Conservation (phyloP, 2,113 vertebrate species). For the Chaetorhynchus papuensis region DNA sequence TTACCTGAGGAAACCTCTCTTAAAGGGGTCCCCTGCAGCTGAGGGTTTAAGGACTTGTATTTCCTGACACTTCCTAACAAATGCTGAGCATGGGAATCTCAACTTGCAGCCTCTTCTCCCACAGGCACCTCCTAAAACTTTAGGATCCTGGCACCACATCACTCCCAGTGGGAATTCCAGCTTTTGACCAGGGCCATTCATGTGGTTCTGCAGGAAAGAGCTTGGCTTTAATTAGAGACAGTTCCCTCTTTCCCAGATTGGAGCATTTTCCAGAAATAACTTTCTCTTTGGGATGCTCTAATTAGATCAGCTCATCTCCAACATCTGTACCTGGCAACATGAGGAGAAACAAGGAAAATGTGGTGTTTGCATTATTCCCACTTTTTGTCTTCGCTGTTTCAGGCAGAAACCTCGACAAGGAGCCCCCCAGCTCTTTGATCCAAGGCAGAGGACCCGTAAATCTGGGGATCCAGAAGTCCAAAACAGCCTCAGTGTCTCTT, state of each 20-base stretch:
- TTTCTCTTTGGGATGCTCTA: background rate
- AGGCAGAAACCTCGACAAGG: background rate
- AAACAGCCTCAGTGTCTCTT: background rate
- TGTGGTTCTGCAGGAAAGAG: background rate
- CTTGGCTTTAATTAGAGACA: background rate
- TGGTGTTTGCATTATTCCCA: accelerated
- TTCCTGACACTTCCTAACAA: background rate
- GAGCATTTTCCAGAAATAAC: background rate
- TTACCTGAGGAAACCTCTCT: background rate
- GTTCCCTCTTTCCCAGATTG: background rate
- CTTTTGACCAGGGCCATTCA: background rate
- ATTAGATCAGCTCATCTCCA: background rate
- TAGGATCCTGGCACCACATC: background rate
- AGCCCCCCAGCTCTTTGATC: background rate
- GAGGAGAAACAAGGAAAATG: background rate
- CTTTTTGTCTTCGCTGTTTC: background rate
- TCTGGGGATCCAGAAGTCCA: background rate
- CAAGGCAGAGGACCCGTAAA: background rate
- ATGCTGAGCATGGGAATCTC: background rate
- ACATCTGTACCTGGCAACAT: background rate
- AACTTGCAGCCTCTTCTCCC: background rate
- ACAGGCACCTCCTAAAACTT: background rate
- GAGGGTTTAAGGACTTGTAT: background rate
- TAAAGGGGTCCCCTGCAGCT: background rate
- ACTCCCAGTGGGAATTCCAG: background rate